Evolutionary conservation across 2,113 vertebrate genomes (phyloP).

Genomic region (Barbus barbus): DNA sequence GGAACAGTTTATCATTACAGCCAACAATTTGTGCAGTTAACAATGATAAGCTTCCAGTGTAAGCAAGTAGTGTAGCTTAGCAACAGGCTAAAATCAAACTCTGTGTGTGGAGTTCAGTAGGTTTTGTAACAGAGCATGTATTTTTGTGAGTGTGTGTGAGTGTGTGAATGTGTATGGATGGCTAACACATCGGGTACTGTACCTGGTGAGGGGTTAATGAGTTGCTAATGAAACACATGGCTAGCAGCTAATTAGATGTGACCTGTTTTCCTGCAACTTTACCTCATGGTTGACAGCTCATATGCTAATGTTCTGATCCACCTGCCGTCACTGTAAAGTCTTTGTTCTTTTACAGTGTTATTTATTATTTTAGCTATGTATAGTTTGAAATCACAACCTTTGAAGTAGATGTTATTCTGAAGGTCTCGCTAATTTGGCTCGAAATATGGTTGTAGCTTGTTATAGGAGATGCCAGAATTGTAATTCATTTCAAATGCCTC

Average conservation of each 20-base stretch:
- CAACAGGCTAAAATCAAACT: neutral
- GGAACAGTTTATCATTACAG: too few species aligned
- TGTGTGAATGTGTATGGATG: neutral
- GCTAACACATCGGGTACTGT: conserved; percentile 13
- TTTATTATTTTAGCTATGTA: neutral
- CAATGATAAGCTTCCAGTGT: neutral
- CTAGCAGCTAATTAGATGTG: conserved; percentile 53
- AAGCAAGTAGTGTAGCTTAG: neutral
- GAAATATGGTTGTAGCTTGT: conserved; percentile 29
- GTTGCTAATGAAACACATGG: conserved; percentile 55
- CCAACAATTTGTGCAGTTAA: neutral
- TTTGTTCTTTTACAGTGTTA: conserved; percentile 3
- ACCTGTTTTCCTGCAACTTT: conserved; percentile 29
- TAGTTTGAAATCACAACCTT: conserved; percentile 14
- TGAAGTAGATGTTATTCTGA: conserved; percentile 11
- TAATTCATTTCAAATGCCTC: neutral
- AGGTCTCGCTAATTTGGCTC: conserved; percentile 16
- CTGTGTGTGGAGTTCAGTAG: neutral
- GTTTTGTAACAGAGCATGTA: neutral
- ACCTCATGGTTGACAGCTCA: conserved; percentile 20
- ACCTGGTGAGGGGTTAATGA: conserved; percentile 55
- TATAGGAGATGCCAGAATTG: neutral
- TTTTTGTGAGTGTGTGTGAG: neutral
- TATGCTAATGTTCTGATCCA: conserved; percentile 35
- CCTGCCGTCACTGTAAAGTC: neutral